Conservation (phyloP, 1,140 invertebrate species). For the Drosophila tsacasi region DNA sequence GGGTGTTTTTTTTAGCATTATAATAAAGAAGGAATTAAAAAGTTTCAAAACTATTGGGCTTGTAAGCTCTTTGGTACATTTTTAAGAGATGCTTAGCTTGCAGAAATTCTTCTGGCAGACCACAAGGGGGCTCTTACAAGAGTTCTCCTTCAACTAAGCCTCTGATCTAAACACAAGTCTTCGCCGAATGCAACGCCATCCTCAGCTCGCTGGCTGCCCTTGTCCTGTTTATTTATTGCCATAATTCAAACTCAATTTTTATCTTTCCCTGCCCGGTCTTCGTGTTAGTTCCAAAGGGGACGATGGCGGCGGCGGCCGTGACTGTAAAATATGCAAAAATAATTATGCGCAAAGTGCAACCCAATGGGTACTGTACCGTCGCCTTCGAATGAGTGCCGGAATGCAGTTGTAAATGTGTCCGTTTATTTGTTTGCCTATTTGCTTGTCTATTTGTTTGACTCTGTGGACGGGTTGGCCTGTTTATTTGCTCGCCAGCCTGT, state of each 20-base stretch:
- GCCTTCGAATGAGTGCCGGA: conserved; percentile 27
- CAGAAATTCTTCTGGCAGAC: too few species aligned
- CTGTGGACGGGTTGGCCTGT: conserved; percentile 23
- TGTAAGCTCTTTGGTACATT: background rate
- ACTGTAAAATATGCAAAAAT: conserved; percentile 80
- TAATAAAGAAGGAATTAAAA: background rate
- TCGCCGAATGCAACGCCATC: conserved; percentile 17
- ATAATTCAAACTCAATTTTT: conserved; percentile 82
- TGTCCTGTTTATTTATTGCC: conserved; percentile 72
- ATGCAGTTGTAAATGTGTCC: conserved; percentile 80
- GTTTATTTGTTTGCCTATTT: conserved; percentile 75
- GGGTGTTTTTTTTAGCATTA: background rate
- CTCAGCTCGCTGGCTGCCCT: conserved; percentile 12
- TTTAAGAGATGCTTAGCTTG: too few species aligned
- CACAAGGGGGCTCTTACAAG: too few species aligned
- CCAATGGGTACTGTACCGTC: conserved; percentile 47
- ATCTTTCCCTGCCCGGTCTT: conserved; percentile 58
- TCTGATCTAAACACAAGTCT: conserved; percentile 13
- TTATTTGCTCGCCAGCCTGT: conserved; percentile 49
- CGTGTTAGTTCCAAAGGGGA: conserved; percentile 50
- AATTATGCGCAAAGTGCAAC: conserved; percentile 81
- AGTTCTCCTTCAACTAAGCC: conserved; percentile 9
- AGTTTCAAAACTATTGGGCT: background rate
- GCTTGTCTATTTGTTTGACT: conserved; percentile 55
- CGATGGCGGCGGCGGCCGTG: background rate